Evolutionary conservation across 1,140 invertebrate genomes (phyloP), one percentile per base, ranked within the genome.

Genomic region (Cydia splendana): DNA sequence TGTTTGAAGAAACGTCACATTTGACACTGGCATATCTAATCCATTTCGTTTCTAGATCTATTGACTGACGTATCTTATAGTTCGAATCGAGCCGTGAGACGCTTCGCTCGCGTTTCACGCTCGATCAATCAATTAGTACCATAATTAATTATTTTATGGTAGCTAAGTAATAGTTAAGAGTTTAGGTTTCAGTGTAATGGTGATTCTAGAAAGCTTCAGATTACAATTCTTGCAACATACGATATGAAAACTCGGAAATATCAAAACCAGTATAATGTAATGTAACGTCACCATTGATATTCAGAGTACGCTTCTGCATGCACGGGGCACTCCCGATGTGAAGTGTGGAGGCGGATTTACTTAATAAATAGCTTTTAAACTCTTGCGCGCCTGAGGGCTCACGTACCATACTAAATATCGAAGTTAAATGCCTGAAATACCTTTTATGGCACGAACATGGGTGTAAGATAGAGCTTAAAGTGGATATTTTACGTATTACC

Each of bases 291-390:
- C 67, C 45, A 71, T 71, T 71, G n/a, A 71, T 71, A 71, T 71
- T 71, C 67, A 71, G 67, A 34, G 45, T 71, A 71, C 67, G 34
- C 38, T 42, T 10, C 67, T 18, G 34, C 67, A 62, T 62, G 57
- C 67, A 38, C 65, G 65, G 3, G 24, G 65, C 65, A 38, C 30
- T 42, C 30, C 34, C 67, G 38, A 10, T 71, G 67, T 42, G 65
- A 71, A 71, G 67, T 71, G 67, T 71, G 30, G 67, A 71, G 30
- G 67, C 67, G 34, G 15, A 34, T 38, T 71, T 71, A 71, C 67
- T 34, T 71, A 71, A 71, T 71, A 71, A 71, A 71, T 71, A 71
- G 67, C 67, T 71, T 71, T 71, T 71, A 71, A 71, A 71, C 38
- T 71, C 38, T 42, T 71, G 57, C n/a, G 20, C 57, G 57, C 57